Percentiles rank a stretch among this genome's conserved stretches.
phyloP scores from a whole-genome alignment of 2,888 invertebrate genomes.

The Bombylius major region DNA sequence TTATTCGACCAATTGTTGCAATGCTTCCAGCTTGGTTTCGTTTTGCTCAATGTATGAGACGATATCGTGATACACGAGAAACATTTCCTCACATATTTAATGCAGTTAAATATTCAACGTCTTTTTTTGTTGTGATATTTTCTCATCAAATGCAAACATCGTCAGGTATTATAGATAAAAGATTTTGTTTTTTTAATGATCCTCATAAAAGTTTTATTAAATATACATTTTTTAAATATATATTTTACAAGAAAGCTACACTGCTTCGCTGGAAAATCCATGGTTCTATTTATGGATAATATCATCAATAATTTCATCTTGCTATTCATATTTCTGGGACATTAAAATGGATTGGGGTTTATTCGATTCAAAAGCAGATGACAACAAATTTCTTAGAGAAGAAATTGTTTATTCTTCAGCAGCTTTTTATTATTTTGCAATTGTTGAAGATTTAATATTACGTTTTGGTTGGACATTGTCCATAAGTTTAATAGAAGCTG shows the following conservation, averaged over 20 bases:
- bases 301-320: conserved; percentile 53
- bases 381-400: conserved; percentile 60
- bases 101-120: conserved; percentile 81
- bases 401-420: conserved; percentile 68
- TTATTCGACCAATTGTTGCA: conserved; percentile 51
- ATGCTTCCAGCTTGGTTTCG: conserved; percentile 76
- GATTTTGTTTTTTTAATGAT: background rate
- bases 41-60: conserved; percentile 71
- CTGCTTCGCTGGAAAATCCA: conserved; percentile 43
- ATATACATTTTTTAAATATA: too few species aligned
- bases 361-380: conserved; percentile 61
- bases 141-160: conserved; percentile 38
- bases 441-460: conserved; percentile 64
- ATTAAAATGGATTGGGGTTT: conserved; percentile 84
- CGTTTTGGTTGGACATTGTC: conserved; percentile 68
- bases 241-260: conserved; percentile 15
- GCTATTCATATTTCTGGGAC: conserved; percentile 76
- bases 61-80: conserved; percentile 67
- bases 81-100: conserved; percentile 72
- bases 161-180: conserved; percentile 23
- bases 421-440: conserved; percentile 76
- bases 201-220: too few species aligned
- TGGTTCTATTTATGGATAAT: conserved; percentile 60
- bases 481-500: conserved; percentile 52
- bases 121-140: conserved; percentile 73